Base-by-base conservation (phyloP, 2,797 vertebrate species). In the Percopsis omiscomaycus region DNA sequence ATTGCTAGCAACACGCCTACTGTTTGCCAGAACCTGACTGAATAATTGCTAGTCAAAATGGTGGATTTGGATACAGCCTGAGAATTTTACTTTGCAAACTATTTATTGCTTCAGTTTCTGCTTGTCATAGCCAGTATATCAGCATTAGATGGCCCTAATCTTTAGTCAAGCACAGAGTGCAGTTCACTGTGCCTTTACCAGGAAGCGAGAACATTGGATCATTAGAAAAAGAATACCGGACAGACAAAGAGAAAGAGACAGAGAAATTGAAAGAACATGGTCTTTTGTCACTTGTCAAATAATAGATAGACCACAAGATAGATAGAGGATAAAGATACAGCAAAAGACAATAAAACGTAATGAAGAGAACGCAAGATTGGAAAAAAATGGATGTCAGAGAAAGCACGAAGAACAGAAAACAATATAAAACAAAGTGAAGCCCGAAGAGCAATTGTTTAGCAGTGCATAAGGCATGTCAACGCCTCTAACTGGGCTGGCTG, bases 31-130 rank as follows among this genome's bases (percentile, higher is more conserved):
- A 51, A 51, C 50, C 22, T n/a, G n/a, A 50, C 14, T 50, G 14
- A 22, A 16, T n/a, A 50, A 8, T 50, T n/a, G 16, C n/a, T 50
- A 3, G 49, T 50, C 10, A 51, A 8, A 51, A 9, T 27, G 50
- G 50, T 22, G 50, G 16, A 22, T 42, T 42, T 22, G 16, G 50
- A 22, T 51, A 9, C 50, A 51, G 50, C 16, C 11, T 51, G 50
- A 22, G 50, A 51, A 42, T 42, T 42, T 42, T 6, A 42, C 37
- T 42, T 37, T 37, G 37, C 37, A 37, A 37, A 37, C 1, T n/a
- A 64, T 64, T 61, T 55, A 65, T 59, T 63, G 60, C 60, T 68
- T 28, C 27, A 66, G 10, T 28, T 30, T 74, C 55, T 46, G 14
- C 32, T 61, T 53, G 10, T 12, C 12, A 4, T 53, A 12, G 22